These are phyloP conservation scores for Gambelia wislizenii DNA, from an alignment of 2,797 vertebrate genomes.

Conservation along the genomic window DNA sequence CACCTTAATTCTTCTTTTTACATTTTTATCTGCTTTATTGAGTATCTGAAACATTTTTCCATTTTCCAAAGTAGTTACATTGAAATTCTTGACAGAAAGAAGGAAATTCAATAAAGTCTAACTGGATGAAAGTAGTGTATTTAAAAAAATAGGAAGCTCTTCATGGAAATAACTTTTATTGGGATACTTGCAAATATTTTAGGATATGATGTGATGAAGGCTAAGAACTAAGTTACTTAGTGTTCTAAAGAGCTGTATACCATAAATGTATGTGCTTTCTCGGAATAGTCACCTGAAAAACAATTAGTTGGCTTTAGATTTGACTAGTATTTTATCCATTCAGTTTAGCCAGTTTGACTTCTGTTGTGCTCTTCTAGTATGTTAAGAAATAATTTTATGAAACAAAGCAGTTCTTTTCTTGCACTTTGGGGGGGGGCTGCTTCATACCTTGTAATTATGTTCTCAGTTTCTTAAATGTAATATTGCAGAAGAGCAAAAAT, in stretches of 20 bases:
- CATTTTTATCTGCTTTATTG: not conserved
- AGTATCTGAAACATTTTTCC: not conserved
- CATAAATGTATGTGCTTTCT: not conserved
- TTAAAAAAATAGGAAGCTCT: not conserved
- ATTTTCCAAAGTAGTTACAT: not conserved
- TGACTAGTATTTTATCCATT: not conserved
- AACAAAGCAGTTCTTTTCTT: too few relatives aligned
- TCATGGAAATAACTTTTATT: not conserved
- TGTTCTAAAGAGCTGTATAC: not conserved
- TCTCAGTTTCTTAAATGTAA: not conserved
- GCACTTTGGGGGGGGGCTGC: too few relatives aligned
- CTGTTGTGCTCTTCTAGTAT: not conserved
- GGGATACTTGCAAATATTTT: not conserved
- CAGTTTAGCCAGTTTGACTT: not conserved
- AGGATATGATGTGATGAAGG: not conserved
- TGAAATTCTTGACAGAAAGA: not conserved
- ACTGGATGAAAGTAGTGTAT: not conserved
- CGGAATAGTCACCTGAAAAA: not conserved
- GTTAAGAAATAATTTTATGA: too few relatives aligned
- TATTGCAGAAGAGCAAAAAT: not conserved
- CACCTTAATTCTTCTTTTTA: not conserved
- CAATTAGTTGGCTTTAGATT: not conserved
- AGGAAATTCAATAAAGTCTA: not conserved
- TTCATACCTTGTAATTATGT: not conserved
- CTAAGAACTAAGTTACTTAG: not conserved